Evolutionary conservation across 1,140 invertebrate genomes (phyloP), one percentile per base, ranked within the genome.

Genomic region (Macrobrachium nipponense): DNA sequence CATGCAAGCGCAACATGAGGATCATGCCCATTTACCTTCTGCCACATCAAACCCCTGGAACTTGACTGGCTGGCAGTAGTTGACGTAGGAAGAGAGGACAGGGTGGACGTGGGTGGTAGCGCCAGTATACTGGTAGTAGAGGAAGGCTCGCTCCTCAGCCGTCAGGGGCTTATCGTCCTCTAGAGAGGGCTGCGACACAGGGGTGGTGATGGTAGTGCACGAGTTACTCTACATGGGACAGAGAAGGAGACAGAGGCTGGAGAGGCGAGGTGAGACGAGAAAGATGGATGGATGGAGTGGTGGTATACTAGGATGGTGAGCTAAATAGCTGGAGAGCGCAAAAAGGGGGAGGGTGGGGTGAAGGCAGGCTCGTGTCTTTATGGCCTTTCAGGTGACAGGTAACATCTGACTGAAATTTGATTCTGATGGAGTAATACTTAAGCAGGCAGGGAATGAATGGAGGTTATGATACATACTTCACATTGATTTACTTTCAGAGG

Each of bases 81-180:
- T 99, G 90, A 99, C 96, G 95, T 99, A 96, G 62, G 97, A 98
- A 44, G 98, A 99, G 3, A 99, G 94, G 94, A 97, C 98, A 20
- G 98, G 99, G 93, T 99, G 99, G 72, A 99, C 98, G 91, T 98
- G 99, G 73, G 97, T 98, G 17, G 99, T 99, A 81, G 98, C 99
- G 66, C 98, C 97, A 0, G 96, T 98, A 92, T 99, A 99, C 88
- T 94, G 94, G 88, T 95, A 94, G 75, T 92, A 92, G 7, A 92
- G 92, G 90, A 94, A 93, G 72, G 92, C 92, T 86, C 91, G 91
- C 88, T 94, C 94, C 88, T 94, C 93, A 88, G 94, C 94, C 82
- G 92, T 92, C 73, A 92, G 93, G 66, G 93, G 89, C 70, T 90
- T 91, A 68, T 92, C 90, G 90, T 92, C 89, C 14, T 83, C 89